Evolutionary conservation across 1,140 invertebrate species (phyloP), one percentile per base, ranked within the genome.

Genomic region (Brachionus paranguensis): DNA sequence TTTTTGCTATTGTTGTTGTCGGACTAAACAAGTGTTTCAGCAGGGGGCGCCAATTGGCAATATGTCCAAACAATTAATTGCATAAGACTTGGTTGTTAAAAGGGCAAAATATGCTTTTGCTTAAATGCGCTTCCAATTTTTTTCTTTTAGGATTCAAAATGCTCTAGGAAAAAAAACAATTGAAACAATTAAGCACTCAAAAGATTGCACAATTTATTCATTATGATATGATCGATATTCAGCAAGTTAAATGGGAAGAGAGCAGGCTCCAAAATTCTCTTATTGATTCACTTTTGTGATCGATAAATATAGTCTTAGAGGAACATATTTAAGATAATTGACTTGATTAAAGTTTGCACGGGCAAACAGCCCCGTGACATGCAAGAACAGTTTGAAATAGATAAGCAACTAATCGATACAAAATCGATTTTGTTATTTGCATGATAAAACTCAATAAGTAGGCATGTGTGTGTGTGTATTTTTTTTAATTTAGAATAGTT

Each of bases 361-460:
- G 33, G 33, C 12, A 68, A 33, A 68, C 33, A 68, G 65, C 33
- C 65, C 27, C n/a, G 33, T 68, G 65, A 68, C 65, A 68, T 68
- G 65, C 65, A 68, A 68, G 27, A 68, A 33, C 65, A 68, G 65
- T 33, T 68, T 41, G 65, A n/a, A 33, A 68, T 68, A 68, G 65
- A 68, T 68, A 65, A 65, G 60, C 27, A 65, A 29, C 10, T 65
- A 68, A 68, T 68, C 65, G 33, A 68, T 68, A 68, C 33, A 33
- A 68, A 33, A 33, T 68, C 65, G 27, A 29, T 68, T 68, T 60
- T 60, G 10, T 33, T 68, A 37, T 68, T 68, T 68, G 65, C 65
- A 68, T 68, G 65, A 68, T 33, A 68, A 33, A 68, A 33, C 41
- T 68, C n/a, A 68, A 68, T 68, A 68, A 68, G 14, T 33, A n/a